Base-by-base conservation (phyloP, 1,140 invertebrate species). In the Sinonovacula constricta region DNA sequence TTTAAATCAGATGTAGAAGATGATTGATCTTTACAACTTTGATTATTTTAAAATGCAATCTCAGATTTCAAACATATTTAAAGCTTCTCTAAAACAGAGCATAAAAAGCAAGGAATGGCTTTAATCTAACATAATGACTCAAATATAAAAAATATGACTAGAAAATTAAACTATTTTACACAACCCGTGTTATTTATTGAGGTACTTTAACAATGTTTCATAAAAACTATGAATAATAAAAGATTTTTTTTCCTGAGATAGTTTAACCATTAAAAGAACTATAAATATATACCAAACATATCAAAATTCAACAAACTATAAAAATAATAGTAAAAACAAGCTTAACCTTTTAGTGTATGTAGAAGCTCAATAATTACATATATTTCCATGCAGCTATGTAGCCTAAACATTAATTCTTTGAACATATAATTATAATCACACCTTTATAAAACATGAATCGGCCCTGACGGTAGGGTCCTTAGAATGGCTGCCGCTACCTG, bases 21-120 rank as follows among this genome's bases (percentile, higher is more conserved):
- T 45, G 39, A 45, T 45, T 45, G 39, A 45, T 45, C 39, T 45
- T 45, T 45, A 45, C 18, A 18, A 45, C 39, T 45, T 45, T 45
- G 18, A 45, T 45, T 45, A 45, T 45, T 45, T 45, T 45, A 45
- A 45, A 45, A 45, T 45, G 39, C 39, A 45, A 45, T 45, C 39
- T 45, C 39, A 45, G 39, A 45, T 45, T 45, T 45, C 39, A 45
- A 45, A 45, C 39, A 45, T 45, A 45, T 45, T 45, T 45, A 45
- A 18, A 45, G 18, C 39, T 45, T 45, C 39, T 45, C 39, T 45
- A 45, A 45, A 45, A 45, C 39, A 45, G 39, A 45, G 39, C 39
- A 45, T 45, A 45, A 45, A 45, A 45, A 45, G 39, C 39, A 45
- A 45, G 39, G 39, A 45, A 45, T 45, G 39, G 39, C 39, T 7